phyloP scores from a whole-genome alignment of 2,888 invertebrate species.

The Erebia aethiops region DNA sequence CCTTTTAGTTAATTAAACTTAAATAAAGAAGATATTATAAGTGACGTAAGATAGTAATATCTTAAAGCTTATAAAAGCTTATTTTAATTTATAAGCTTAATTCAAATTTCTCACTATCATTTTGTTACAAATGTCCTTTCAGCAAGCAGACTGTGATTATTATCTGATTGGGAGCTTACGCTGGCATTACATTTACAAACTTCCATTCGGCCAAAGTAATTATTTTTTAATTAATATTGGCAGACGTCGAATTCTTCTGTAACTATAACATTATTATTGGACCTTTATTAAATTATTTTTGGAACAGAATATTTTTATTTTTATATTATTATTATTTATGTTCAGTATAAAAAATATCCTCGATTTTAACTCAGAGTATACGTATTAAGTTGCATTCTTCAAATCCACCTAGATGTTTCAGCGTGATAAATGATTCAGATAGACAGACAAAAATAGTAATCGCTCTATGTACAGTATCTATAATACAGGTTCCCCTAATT shows the following conservation, averaged over 20 bases:
- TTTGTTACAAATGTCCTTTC: constrained; percentile 45
- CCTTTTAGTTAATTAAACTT: background rate
- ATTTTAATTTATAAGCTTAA: constrained; percentile 33
- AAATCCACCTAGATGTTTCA: too few relatives aligned
- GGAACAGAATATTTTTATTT: too few relatives aligned
- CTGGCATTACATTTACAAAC: constrained; percentile 52
- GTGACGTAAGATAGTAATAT: background rate
- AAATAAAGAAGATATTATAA: background rate
- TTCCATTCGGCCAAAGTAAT: constrained; percentile 10
- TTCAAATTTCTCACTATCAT: constrained; percentile 40
- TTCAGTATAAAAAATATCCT: too few relatives aligned
- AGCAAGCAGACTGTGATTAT: constrained; percentile 49
- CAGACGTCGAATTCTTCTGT: background rate
- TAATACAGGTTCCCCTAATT: too few relatives aligned
- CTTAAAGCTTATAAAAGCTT: too few relatives aligned
- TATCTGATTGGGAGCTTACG: constrained; percentile 64
- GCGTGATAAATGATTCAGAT: too few relatives aligned
- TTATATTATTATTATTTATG: too few relatives aligned
- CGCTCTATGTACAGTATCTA: too few relatives aligned
- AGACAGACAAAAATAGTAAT: too few relatives aligned
- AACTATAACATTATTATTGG: constrained; percentile 10
- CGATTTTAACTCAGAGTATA: too few relatives aligned
- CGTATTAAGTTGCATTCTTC: too few relatives aligned
- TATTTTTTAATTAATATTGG: constrained; percentile 28
- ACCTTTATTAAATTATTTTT: background rate